Percentiles rank a stretch among this genome's conserved stretches.
phyloP scores from a whole-genome alignment of 2,888 invertebrate genomes.

The Dolichomitus sp. region DNA sequence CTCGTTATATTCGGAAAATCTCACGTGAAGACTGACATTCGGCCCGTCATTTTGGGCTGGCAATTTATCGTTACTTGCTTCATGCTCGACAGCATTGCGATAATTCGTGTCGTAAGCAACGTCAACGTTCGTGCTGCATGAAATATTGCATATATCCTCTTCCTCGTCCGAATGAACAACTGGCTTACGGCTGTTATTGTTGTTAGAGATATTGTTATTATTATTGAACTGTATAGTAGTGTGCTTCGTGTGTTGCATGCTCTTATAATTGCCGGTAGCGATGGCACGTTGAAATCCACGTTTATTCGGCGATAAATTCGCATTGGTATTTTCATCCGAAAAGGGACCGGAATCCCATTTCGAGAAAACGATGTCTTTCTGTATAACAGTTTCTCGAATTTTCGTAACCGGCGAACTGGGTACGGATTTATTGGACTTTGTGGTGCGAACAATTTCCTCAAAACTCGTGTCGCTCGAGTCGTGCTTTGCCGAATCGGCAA shows the following conservation, averaged over 20 bases:
- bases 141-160: constrained; percentile 7
- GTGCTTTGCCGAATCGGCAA: constrained; percentile 3
- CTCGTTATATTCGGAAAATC: constrained; percentile 83
- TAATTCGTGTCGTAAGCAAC: constrained; percentile 49
- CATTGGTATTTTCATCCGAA: constrained; percentile 48
- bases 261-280: constrained; percentile 55
- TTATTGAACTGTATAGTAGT: constrained; percentile 61
- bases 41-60: constrained; percentile 63
- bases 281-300: constrained; percentile 39
- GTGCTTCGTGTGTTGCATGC: constrained; percentile 55
- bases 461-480: constrained; percentile 59
- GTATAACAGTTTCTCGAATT: constrained; percentile 60
- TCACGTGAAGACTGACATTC: constrained; percentile 80
- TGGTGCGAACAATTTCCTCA: constrained; percentile 69
- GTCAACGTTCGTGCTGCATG: constrained; percentile 64
- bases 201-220: constrained; percentile 53
- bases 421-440: constrained; percentile 63
- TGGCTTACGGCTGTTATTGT: not conserved
- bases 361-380: constrained; percentile 59
- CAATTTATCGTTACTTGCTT: constrained; percentile 2
- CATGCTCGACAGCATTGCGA: constrained; percentile 16
- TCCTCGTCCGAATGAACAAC: constrained; percentile 28
- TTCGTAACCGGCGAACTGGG: constrained; percentile 55
- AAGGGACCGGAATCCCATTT: constrained; percentile 61
- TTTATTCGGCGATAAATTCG: constrained; percentile 24